These are phyloP conservation scores for Lypha dubia DNA, from an alignment of 2,888 invertebrate genomes.

Conservation along the genomic window DNA sequence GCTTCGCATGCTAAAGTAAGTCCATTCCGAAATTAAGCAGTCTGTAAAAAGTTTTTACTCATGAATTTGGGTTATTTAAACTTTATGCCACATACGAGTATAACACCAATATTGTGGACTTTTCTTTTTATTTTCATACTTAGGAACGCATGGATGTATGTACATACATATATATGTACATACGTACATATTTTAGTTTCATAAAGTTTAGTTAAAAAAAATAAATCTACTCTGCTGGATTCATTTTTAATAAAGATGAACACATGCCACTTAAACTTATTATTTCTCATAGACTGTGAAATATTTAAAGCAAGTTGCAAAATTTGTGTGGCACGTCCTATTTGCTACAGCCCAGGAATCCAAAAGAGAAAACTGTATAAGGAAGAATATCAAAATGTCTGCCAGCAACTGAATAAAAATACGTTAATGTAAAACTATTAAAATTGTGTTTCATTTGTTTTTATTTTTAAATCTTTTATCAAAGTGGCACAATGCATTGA, in stretches of 20 bases:
- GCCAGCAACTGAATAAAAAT: conserved; percentile 49
- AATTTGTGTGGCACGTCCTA: conserved; percentile 23
- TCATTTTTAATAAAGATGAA: conserved; percentile 65
- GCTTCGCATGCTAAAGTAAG: background rate
- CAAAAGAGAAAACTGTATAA: conserved; percentile 20
- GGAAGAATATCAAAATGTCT: conserved; percentile 64
- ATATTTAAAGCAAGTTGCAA: conserved; percentile 76
- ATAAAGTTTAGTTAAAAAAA: background rate
- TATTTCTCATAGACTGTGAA: conserved; percentile 81
- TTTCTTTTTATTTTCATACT: conserved; percentile 8
- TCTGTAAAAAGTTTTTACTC: conserved; percentile 24
- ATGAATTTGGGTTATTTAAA: conserved; percentile 60
- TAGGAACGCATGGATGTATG: background rate
- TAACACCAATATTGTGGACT: conserved; percentile 53
- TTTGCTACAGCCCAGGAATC: conserved; percentile 37
- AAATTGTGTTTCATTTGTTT: conserved; percentile 11
- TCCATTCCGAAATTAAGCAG: conserved; percentile 9
- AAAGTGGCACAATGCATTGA: conserved; percentile 49
- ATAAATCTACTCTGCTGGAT: conserved; percentile 35
- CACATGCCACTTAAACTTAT: conserved; percentile 79
- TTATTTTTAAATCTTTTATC: conserved; percentile 9
- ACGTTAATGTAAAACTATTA: conserved; percentile 40
- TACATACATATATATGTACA: background rate
- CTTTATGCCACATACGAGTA: conserved; percentile 67
- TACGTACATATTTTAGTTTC: background rate